These are phyloP conservation scores for Xyrichtys novacula DNA, from an alignment of 2,797 vertebrate species.

Conservation along the genomic window DNA sequence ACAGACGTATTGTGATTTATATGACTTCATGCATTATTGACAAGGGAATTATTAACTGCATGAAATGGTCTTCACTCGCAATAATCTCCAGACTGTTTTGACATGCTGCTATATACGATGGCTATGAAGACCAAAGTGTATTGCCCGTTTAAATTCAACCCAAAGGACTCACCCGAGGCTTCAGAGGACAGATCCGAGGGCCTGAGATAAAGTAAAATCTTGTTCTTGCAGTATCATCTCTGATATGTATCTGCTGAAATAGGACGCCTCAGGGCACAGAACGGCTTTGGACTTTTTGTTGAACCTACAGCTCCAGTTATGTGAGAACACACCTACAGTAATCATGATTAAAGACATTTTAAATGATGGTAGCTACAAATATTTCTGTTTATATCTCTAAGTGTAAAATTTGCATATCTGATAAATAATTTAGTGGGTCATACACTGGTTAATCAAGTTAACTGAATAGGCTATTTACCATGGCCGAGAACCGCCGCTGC, in stretches of 20 bases:
- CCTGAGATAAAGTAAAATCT: slow-evolving; percentile 42
- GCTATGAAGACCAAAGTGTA: slow-evolving; percentile 45
- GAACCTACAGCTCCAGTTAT: slow-evolving; percentile 18
- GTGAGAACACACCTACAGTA: not conserved
- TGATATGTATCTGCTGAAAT: slow-evolving; percentile 45
- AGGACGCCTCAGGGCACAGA: not conserved
- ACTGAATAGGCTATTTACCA: too few relatives aligned
- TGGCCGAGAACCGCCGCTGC: too few relatives aligned
- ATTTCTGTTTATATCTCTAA: not conserved
- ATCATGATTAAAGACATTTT: not conserved
- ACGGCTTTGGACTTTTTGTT: slow-evolving; percentile 2
- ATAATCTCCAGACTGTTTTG: slow-evolving; percentile 64
- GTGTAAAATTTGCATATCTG: not conserved
- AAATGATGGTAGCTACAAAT: not conserved
- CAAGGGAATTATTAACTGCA: slow-evolving; percentile 62
- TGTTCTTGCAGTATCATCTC: slow-evolving; percentile 29
- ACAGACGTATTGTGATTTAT: slow-evolving; percentile 66
- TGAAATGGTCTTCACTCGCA: slow-evolving; percentile 52
- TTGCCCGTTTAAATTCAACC: slow-evolving; percentile 47
- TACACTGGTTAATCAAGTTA: too few relatives aligned
- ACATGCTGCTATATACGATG: slow-evolving; percentile 37
- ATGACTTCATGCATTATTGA: slow-evolving; percentile 77
- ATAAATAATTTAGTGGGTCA: too few relatives aligned
- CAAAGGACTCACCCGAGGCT: slow-evolving; percentile 41
- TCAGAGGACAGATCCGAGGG: slow-evolving; percentile 35